These are phyloP conservation scores for Tiliacea aurago DNA, from an alignment of 2,888 invertebrate genomes.

Conservation along the genomic window DNA sequence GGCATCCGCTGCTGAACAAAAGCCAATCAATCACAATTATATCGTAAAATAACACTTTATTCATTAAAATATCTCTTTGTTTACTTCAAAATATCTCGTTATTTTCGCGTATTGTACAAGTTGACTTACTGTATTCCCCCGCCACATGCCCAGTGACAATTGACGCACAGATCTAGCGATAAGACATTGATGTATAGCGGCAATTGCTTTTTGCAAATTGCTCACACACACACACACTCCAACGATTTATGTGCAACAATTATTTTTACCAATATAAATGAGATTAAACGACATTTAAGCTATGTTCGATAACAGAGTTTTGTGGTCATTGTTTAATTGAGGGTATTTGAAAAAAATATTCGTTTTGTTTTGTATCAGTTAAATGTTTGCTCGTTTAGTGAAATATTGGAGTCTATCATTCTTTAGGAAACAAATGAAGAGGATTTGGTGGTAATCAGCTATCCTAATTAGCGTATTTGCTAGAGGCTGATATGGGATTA, in stretches of 20 bases:
- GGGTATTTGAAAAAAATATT: slow-evolving; percentile 45
- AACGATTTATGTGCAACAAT: slow-evolving; percentile 82
- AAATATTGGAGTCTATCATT: slow-evolving; percentile 26
- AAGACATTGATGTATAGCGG: slow-evolving; percentile 85
- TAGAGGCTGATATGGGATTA: not conserved
- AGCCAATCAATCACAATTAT: not conserved
- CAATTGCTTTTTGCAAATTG: slow-evolving; percentile 88
- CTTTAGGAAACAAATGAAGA: slow-evolving; percentile 22
- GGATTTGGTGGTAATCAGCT: not conserved
- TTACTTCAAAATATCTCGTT: not conserved
- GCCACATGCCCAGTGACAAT: slow-evolving; percentile 71
- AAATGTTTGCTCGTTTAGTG: slow-evolving; percentile 19
- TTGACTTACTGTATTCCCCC: slow-evolving; percentile 28
- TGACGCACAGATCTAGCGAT: slow-evolving; percentile 81
- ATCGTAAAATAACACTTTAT: not conserved
- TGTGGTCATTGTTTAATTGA: slow-evolving; percentile 54
- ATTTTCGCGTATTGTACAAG: not conserved
- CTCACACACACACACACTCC: slow-evolving; percentile 71
- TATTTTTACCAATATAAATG: slow-evolving; percentile 77
- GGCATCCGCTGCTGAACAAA: not conserved
- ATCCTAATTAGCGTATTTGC: not conserved
- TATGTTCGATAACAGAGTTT: slow-evolving; percentile 58
- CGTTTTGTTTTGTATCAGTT: slow-evolving; percentile 32
- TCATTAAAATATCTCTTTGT: not conserved
- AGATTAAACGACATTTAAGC: slow-evolving; percentile 68